These are phyloP conservation scores for Drosophila kambysellisi DNA, from an alignment of 2,888 invertebrate genomes.

Conservation along the genomic window DNA sequence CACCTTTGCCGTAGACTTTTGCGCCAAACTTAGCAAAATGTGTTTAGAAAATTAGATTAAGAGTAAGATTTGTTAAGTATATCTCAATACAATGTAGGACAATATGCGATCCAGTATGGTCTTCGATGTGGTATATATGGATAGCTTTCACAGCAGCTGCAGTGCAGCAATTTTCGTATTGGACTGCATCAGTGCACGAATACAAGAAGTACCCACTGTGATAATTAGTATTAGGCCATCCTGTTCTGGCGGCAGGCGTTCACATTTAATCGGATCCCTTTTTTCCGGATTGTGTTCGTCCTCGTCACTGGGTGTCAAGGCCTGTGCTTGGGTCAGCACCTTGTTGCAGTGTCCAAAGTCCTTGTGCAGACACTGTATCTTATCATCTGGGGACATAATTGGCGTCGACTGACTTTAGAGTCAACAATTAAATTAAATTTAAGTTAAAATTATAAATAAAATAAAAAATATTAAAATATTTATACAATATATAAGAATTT, in stretches of 20 bases:
- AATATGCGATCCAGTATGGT: conserved; percentile 97
- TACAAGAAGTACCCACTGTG: conserved; percentile 95
- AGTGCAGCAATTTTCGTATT: conserved; percentile 93
- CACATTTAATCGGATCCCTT: conserved; percentile 80
- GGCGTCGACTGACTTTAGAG: conserved; percentile 87
- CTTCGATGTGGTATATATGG: conserved; percentile 94
- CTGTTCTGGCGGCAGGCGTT: conserved; percentile 85
- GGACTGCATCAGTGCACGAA: conserved; percentile 92
- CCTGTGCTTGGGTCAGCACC: conserved; percentile 87
- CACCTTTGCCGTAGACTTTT: conserved; percentile 93
- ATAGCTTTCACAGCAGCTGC: conserved; percentile 92
- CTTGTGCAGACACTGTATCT: conserved; percentile 92
- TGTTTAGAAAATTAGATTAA: conserved; percentile 51
- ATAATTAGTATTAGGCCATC: conserved; percentile 94
- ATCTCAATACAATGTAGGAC: conserved; percentile 92
- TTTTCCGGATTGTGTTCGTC: conserved; percentile 71
- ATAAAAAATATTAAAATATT: too few species aligned
- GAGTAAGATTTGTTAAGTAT: not conserved
- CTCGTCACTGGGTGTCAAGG: conserved; percentile 73
- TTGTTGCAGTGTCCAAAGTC: conserved; percentile 93
- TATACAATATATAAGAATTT: too few species aligned
- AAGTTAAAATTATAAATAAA: too few species aligned
- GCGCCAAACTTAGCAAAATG: conserved; percentile 90
- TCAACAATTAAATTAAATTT: too few species aligned
- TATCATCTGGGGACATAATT: conserved; percentile 94